A percentile compares a stretch with the other conserved stretches of the same genome.
Conservation (phyloP, 2,113 vertebrate species). For the Aptenodytes patagonicus region DNA sequence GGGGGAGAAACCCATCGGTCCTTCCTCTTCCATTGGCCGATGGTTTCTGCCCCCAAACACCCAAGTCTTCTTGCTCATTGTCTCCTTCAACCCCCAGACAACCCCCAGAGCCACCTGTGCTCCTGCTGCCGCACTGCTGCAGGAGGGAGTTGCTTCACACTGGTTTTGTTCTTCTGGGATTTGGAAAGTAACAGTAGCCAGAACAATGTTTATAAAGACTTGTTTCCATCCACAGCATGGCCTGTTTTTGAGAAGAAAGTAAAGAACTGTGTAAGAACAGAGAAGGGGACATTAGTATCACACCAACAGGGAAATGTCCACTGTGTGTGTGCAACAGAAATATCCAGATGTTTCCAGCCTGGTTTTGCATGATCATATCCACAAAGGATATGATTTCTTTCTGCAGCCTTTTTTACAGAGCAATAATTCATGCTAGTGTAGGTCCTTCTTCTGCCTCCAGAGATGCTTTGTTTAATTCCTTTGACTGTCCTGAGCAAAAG, state of each 20-base stretch:
- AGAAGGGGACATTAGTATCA: not conserved
- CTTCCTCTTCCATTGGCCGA: not conserved
- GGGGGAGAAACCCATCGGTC: fast-evolving
- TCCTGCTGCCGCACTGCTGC: not conserved
- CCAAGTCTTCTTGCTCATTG: not conserved
- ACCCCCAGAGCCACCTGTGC: not conserved
- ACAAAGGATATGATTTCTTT: not conserved
- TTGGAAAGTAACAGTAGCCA: not conserved
- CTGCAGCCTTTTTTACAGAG: not conserved
- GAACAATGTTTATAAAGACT: not conserved
- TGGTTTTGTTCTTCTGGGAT: not conserved
- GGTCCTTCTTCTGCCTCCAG: not conserved
- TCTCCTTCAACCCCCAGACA: not conserved
- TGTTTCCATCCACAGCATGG: not conserved
- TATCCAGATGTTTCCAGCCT: not conserved
- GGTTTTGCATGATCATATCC: not conserved
- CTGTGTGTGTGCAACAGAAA: fast-evolving
- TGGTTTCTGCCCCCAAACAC: not conserved
- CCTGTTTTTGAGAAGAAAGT: not conserved
- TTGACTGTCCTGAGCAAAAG: not conserved
- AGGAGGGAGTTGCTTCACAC: not conserved
- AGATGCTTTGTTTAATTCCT: not conserved
- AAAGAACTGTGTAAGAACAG: not conserved
- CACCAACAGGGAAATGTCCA: too few relatives aligned
- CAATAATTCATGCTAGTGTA: not conserved